Evolutionary conservation across 2,113 vertebrate genomes (phyloP).

Genomic region (Paratilapia polleni): DNA sequence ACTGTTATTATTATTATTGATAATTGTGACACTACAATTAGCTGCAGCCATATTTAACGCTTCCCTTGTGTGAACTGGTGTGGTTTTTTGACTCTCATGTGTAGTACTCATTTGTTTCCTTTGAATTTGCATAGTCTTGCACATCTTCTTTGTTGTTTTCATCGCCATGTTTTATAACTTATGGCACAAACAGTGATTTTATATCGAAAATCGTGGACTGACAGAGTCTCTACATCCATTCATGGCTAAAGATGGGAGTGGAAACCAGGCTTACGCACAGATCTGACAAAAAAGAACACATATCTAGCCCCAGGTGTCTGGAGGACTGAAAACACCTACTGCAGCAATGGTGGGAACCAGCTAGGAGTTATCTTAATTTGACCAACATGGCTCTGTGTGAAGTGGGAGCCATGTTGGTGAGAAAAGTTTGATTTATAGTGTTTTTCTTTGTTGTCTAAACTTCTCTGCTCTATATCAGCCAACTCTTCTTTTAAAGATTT

Average conservation of each 20-base stretch:
- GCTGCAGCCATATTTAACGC: background rate
- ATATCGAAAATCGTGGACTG: background rate
- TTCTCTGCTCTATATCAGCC: background rate
- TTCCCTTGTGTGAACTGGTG: background rate
- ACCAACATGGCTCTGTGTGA: rapidly evolving
- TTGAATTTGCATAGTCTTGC: background rate
- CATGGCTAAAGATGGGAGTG: background rate
- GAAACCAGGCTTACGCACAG: background rate
- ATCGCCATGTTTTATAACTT: background rate
- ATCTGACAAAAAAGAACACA: background rate
- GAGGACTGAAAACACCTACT: background rate
- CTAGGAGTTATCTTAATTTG: background rate
- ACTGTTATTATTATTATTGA: background rate
- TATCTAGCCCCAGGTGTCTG: background rate
- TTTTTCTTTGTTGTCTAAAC: background rate
- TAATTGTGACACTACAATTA: background rate
- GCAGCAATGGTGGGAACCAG: background rate
- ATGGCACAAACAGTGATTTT: background rate
- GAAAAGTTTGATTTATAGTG: background rate
- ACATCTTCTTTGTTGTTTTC: background rate
- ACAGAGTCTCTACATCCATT: background rate
- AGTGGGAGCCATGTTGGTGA: too few species aligned
- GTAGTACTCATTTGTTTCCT: background rate
- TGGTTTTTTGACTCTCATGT: background rate
- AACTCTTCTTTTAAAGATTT: background rate